Evolutionary conservation across 2,113 vertebrate genomes (phyloP).

Genomic region (Spermophilus dauricus): DNA sequence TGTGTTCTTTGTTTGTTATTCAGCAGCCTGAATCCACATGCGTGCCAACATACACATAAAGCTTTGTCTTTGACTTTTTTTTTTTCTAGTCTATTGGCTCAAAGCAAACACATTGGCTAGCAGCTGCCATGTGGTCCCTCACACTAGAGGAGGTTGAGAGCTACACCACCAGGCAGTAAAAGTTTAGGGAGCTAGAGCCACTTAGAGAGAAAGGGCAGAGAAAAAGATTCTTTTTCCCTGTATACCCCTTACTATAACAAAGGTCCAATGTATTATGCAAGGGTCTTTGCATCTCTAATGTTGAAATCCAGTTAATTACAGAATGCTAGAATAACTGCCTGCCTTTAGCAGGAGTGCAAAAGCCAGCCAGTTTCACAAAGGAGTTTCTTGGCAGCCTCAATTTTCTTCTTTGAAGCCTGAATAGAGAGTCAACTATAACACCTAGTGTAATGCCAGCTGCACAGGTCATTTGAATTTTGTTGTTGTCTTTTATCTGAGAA

Average conservation of each 20-base stretch:
- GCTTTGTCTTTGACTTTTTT: conserved; percentile 75
- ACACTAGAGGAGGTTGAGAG: background rate
- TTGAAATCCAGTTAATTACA: conserved; percentile 53
- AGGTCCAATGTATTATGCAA: background rate
- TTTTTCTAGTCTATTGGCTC: conserved; percentile 64
- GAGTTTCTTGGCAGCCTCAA: background rate
- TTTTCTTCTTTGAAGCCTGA: conserved; percentile 62
- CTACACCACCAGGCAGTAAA: background rate
- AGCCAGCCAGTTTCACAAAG: background rate
- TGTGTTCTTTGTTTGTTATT: conserved; percentile 74
- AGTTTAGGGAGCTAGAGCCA: background rate
- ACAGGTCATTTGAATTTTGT: conserved; percentile 20
- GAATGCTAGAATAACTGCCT: conserved; percentile 12
- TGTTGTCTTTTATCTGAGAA: conserved; percentile 69
- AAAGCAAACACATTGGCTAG: conserved; percentile 70
- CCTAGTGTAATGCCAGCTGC: background rate
- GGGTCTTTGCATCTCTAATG: conserved; percentile 27
- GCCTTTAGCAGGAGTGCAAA: conserved; percentile 1
- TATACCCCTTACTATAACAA: background rate
- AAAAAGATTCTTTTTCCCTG: background rate
- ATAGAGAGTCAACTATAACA: background rate
- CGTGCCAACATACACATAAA: conserved; percentile 79
- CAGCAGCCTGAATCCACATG: conserved; percentile 71
- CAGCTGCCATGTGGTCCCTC: conserved; percentile 54
- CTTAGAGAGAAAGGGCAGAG: background rate